A percentile compares a stretch with the other conserved stretches of the same genome.
phyloP scores from a whole-genome alignment of 1,140 invertebrate species.

The Yoshiicerus persimilis region DNA sequence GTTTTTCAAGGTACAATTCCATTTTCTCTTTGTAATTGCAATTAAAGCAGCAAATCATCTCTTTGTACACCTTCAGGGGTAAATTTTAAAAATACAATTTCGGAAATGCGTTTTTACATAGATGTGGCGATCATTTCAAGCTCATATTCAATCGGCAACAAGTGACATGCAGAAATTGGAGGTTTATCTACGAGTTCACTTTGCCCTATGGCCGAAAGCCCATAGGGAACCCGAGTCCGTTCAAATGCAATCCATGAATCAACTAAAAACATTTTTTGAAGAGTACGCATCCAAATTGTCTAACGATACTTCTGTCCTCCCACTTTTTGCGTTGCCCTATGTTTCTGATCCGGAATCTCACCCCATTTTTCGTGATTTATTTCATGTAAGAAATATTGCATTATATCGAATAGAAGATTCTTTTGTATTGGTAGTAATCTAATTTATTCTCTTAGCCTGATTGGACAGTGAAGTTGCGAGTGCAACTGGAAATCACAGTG shows the following conservation, averaged over 20 bases:
- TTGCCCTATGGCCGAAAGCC: conserved; percentile 41
- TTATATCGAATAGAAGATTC: neutral
- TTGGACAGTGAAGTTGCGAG: conserved; percentile 31
- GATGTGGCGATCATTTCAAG: conserved; percentile 45
- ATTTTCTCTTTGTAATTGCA: no score
- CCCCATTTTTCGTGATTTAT: conserved; percentile 43
- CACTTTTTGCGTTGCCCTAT: conserved; percentile 45
- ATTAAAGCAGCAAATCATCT: no score
- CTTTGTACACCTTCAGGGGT: no score
- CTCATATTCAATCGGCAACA: conserved; percentile 39
- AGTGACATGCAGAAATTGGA: conserved; percentile 48
- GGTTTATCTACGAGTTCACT: conserved; percentile 47
- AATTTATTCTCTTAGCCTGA: neutral
- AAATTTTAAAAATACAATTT: neutral
- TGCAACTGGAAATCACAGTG: conserved; percentile 44
- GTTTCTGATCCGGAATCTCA: conserved; percentile 37
- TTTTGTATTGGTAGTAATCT: neutral
- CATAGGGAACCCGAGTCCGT: conserved; percentile 24
- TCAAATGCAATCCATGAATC: conserved; percentile 30
- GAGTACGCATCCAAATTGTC: conserved; percentile 29
- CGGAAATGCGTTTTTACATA: neutral
- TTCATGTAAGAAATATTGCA: conserved; percentile 26
- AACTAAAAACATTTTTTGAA: conserved; percentile 44
- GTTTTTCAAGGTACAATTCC: conserved; percentile 29
- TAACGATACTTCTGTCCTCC: conserved; percentile 38